Conservation (phyloP, 2,113 vertebrate genomes). For the Scomber colias region DNA sequence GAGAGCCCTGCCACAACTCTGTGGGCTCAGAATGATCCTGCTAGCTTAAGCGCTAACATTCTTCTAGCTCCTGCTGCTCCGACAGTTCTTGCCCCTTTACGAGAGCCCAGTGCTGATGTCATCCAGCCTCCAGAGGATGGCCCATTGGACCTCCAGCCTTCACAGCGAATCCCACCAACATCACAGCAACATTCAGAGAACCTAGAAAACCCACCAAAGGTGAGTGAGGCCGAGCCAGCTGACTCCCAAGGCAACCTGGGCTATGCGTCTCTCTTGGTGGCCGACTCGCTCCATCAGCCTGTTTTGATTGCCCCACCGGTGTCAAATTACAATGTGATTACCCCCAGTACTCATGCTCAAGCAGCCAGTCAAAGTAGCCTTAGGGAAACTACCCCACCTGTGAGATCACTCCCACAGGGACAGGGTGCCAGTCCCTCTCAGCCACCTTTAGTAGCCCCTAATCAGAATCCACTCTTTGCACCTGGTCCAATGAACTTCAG, state of each 20-base stretch:
- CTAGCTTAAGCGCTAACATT: constrained; percentile 90
- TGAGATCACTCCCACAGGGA: constrained; percentile 64
- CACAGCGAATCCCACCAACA: constrained; percentile 58
- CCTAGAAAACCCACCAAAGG: constrained; percentile 95
- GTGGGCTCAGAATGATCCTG: constrained; percentile 94
- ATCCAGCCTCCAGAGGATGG: constrained; percentile 93
- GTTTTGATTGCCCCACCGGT: constrained; percentile 92
- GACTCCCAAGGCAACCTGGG: constrained; percentile 89
- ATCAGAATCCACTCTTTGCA: constrained; percentile 77
- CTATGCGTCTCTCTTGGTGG: constrained; percentile 91
- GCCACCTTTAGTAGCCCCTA: constrained; percentile 61
- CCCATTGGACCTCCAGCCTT: constrained; percentile 74
- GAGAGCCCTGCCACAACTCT: constrained; percentile 96
- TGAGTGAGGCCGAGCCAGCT: constrained; percentile 86
- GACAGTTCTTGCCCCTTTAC: constrained; percentile 86
- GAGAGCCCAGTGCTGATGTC: constrained; percentile 85
- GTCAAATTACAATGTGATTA: constrained; percentile 88
- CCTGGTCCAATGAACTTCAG: constrained; percentile 71
- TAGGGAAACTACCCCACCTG: constrained; percentile 64
- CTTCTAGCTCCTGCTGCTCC: constrained; percentile 95
- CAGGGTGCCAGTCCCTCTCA: constrained; percentile 70
- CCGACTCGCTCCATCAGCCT: constrained; percentile 90
- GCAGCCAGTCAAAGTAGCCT: constrained; percentile 82
- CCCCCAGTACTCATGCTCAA: constrained; percentile 81
- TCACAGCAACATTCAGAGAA: constrained; percentile 89